Conservation (phyloP, 2,797 vertebrate species). For the Liparis tanakae region DNA sequence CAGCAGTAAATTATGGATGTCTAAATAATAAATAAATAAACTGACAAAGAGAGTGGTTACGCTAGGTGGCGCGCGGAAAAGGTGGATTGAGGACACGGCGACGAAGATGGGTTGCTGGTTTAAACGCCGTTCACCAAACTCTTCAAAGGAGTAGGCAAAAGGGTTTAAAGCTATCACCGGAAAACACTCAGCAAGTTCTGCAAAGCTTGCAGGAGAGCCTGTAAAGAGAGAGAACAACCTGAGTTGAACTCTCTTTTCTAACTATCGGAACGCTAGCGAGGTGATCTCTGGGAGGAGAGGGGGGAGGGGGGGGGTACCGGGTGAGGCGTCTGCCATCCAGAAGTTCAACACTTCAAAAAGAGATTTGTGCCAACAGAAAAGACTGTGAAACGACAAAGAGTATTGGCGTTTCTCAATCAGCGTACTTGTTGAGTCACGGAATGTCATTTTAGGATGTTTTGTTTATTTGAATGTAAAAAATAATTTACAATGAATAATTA, state of each 20-base stretch:
- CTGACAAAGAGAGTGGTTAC: neutral
- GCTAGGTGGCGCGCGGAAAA: neutral
- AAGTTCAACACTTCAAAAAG: constrained; percentile 38
- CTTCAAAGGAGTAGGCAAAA: constrained; percentile 37
- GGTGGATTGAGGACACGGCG: neutral
- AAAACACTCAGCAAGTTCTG: constrained; percentile 53
- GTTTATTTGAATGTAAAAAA: too few relatives aligned
- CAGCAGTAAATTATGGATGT: neutral
- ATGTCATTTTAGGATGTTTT: too few relatives aligned
- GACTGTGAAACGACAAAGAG: constrained; percentile 15
- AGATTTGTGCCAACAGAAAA: constrained; percentile 5
- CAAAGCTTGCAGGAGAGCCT: constrained; percentile 33
- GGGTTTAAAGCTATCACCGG: constrained; percentile 55
- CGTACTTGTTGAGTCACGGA: too few relatives aligned
- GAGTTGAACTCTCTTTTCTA: constrained; percentile 51
- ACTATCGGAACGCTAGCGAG: constrained; percentile 20
- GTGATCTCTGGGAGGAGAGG: constrained; percentile 3
- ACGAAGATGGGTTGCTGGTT: constrained; percentile 41
- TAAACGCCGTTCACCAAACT: constrained; percentile 36
- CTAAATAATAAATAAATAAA: neutral
- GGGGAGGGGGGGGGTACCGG: neutral
- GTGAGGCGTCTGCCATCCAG: constrained; percentile 15
- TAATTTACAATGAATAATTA: too few relatives aligned
- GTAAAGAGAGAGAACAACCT: constrained; percentile 39
- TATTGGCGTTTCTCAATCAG: too few relatives aligned